Evolutionary conservation across 2,888 invertebrate genomes (phyloP).

Genomic region (Cephus pulcher): DNA sequence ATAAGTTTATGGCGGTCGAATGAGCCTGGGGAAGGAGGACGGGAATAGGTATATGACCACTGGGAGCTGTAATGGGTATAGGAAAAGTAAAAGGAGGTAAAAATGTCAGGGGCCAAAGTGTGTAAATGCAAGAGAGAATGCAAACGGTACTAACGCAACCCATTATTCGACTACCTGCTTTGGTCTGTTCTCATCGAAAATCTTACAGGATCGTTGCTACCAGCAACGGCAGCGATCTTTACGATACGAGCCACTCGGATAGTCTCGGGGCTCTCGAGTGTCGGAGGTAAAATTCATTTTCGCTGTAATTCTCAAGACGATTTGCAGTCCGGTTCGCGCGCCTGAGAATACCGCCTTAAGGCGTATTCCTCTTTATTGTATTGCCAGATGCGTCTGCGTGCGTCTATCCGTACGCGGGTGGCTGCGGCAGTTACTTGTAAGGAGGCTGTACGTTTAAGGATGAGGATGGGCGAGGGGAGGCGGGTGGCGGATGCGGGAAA

Average conservation of each 20-base stretch:
- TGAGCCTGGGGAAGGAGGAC: conserved; percentile 2
- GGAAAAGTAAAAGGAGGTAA: neutral
- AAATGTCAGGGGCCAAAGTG: neutral
- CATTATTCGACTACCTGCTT: neutral
- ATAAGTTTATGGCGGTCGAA: conserved; percentile 46
- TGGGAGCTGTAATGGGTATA: too few relatives aligned
- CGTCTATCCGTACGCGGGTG: neutral
- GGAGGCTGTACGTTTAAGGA: neutral
- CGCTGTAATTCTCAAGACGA: neutral
- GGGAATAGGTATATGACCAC: neutral
- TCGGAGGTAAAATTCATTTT: neutral
- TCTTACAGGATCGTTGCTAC: neutral
- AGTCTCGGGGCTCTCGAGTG: neutral
- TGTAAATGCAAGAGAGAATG: neutral
- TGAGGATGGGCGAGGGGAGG: neutral
- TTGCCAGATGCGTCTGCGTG: neutral
- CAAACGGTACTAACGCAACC: neutral
- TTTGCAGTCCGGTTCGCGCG: neutral
- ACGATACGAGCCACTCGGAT: neutral
- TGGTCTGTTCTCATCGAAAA: neutral
- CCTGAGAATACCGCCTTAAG: neutral
- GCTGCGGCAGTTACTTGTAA: neutral
- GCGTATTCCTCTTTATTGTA: neutral
- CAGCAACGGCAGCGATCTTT: neutral
- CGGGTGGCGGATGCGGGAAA: neutral